Base-by-base conservation (phyloP, 2,113 vertebrate species). In the Pachyramphus minor region DNA sequence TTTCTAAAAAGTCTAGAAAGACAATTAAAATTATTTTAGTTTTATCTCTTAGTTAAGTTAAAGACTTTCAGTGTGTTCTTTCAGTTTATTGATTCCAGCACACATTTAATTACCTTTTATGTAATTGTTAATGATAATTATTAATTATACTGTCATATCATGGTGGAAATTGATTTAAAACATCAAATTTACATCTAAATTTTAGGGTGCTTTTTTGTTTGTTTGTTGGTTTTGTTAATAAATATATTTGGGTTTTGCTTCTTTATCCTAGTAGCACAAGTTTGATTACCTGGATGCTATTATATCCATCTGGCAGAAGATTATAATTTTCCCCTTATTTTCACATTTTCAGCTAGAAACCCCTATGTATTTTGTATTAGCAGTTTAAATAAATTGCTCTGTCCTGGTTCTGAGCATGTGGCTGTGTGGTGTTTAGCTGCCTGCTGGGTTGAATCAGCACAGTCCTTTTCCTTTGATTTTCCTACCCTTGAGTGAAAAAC, bases 391-490 rank as follows among this genome's bases (percentile, higher is more conserved):
- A 15, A 64, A 68, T 35, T 8, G 1, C 33, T 63, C 23, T 44
- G 44, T 9, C 42, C 42, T 39, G 35, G 6, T 64, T 37, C 22
- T 71, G 80, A 42, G 49, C 0, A 0, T 6, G 8, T 7, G 12
- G 7, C 23, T 74, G 33, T 14, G 33, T 74, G 25, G 14, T 23
- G 31, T 17, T 77, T 20, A 56, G 25, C 72, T 84, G 64, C 72
- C 72, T 50, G 31, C 35, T 3, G 4, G 27, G 16, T 59, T 84
- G 21, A 50, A 30, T 44, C 19, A 30, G 20, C 37, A 45, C 58
- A 25, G 64, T 17, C 39, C 50, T 39, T 52, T 74, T 74, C 42
- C 69, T n/a, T 25, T 44, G 27, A 18, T 39, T 81, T 86, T 87
- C 41, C 42, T 67, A 8, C 42, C 24, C 44, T n/a, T 75, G 28